These are phyloP conservation scores for Propithecus coquereli DNA, from an alignment of 2,113 vertebrate species.

Conservation along the genomic window DNA sequence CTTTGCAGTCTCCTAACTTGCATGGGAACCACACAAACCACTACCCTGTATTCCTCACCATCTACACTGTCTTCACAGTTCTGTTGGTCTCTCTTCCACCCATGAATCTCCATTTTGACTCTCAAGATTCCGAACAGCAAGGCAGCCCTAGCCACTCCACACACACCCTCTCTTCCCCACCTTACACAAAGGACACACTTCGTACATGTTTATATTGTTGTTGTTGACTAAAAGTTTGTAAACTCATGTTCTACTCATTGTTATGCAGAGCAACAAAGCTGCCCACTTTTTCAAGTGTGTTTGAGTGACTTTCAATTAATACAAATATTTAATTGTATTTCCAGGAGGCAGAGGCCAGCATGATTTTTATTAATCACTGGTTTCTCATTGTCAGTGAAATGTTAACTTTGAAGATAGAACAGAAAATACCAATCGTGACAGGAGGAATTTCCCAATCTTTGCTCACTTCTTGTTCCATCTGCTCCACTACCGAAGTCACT, in stretches of 20 bases:
- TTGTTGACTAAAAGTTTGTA: not conserved
- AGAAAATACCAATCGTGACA: not conserved
- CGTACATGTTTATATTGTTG: not conserved
- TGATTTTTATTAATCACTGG: conserved; percentile 41
- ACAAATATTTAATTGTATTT: conserved; percentile 50
- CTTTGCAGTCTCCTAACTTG: not conserved
- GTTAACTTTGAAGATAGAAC: not conserved
- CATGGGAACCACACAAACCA: not conserved
- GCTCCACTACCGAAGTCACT: not conserved
- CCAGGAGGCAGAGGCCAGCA: conserved; percentile 39
- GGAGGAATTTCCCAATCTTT: not conserved
- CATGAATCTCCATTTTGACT: not conserved
- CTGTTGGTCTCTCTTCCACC: not conserved
- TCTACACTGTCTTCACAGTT: fast-evolving
- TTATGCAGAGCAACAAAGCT: not conserved
- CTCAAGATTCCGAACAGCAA: not conserved
- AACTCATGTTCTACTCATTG: not conserved
- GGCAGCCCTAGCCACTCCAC: not conserved
- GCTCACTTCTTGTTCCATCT: not conserved
- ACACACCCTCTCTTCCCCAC: not conserved
- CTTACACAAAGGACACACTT: not conserved
- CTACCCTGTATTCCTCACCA: not conserved
- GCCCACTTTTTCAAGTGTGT: conserved; percentile 18
- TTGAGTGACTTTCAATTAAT: conserved; percentile 33
- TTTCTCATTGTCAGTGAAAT: not conserved